Evolutionary conservation across 23 tunicate genomes (phyloP), one percentile per base, ranked within the genome.

Genomic region (Pegea sp.): DNA sequence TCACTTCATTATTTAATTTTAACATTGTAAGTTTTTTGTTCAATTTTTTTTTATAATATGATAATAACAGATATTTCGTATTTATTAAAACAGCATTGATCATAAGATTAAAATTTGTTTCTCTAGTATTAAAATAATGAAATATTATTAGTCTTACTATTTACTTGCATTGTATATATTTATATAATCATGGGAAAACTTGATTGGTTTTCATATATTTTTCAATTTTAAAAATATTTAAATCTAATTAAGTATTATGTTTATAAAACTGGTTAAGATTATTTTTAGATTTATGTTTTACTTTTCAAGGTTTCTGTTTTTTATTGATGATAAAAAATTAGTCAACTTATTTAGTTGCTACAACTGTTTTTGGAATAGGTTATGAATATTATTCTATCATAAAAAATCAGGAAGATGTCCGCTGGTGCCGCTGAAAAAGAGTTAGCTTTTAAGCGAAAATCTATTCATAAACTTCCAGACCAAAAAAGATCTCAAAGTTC

Each of bases 401-500:
- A 50, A 50, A 6, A 19, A 50, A n/a, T 7, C 48, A 58, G 4
- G 18, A 60, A 43, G 65, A 60, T n/a, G n/a, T n/a, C n/a, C 53
- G 18, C n/a, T 60, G 43, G 26, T 42, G 5, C 18, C 65, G 21
- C 59, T 51, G 70, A 65, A 16, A 58, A 67, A 46, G 78, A 71
- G 22, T 33, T 60, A 32, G 63, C 88, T 34, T 76, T 76, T 42
- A 54, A 68, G 25, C 59, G 88, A 8, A 76, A 68, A 44, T 76
- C 88, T 22, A 16, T 76, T 22, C 75, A 68, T 31, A 76, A 68
- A 44, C 52, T n/a, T n/a, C 28, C 59, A 3, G 52, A 30, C 19
- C 75, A 68, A 56, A 60, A 64, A 56, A 38, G 69, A 48, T 76
- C 88, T 4, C 88, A 76, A 31, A 76, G 88, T 27, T 76, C 88